Base-by-base conservation (phyloP, 2,113 vertebrate genomes). In the Takifugu flavidus region DNA sequence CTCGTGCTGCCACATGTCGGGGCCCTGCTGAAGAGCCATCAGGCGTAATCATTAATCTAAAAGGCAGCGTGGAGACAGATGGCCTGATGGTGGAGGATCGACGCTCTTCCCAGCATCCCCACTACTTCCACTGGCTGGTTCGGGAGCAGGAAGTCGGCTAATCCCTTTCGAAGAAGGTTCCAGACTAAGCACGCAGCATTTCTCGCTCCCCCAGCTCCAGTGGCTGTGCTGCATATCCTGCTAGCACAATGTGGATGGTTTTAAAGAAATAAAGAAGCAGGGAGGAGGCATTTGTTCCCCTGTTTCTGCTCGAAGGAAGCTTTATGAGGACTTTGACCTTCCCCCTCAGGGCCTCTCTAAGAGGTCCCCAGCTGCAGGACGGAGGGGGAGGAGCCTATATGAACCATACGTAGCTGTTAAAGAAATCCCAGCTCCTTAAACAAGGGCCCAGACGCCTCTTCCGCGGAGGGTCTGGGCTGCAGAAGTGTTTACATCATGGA, bases 61-160 rank as follows among this genome's bases (percentile, higher is more conserved):
- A 82, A 82, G 77, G 72, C 80, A 75, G 81, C 67, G 55, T 57
- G 61, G 61, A 80, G 83, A 87, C 89, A 89, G 88, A 90, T 90
- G 89, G 88, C 61, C 28, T 15, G 53, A 87, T 77, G 87, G 80
- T 85, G 85, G 79, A 65, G 64, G 80, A 87, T 89, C 85, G 79
- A 89, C 86, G 80, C 62, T 56, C 59, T 80, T 72, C 15, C 13
- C 53, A 29, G 59, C 62, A 78, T 76, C 62, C 58, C 53, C 47
- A 66, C 64, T 55, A 72, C 72, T 68, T 79, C 65, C 67, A 49
- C 63, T 6, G 56, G 68, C 71, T 42, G 46, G 72, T 55, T 57
- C 61, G 8, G 65, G 67, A 63, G 58, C 70, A 83, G 82, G 67
- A 86, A 82, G 70, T 81, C 73, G 81, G 78, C 70, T 86, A 87